Conservation (phyloP, 2,797 vertebrate genomes). For the Fistularia tabacaria region DNA sequence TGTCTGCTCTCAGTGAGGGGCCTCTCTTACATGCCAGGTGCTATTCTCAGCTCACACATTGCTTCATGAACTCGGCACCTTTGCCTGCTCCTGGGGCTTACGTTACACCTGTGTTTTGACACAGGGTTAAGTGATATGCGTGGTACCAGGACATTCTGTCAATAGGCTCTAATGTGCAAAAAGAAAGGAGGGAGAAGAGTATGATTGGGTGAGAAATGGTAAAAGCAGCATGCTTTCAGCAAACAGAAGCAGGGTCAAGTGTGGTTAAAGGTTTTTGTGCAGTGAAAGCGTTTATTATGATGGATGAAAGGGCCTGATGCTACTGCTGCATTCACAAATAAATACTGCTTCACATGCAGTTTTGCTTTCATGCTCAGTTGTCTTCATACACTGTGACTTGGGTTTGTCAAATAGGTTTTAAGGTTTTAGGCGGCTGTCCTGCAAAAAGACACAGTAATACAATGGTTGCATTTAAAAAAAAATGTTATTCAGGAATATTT, state of each 20-base stretch:
- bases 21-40: constrained; percentile 41
- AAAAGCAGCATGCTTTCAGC: constrained; percentile 14
- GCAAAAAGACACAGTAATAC: too few relatives aligned
- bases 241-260: constrained; percentile 16
- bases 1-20: constrained; percentile 20
- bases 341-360: too few relatives aligned
- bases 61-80: constrained; percentile 54
- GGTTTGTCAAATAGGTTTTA: too few relatives aligned
- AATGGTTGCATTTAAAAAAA: neutral
- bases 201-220: constrained; percentile 4
- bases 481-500: neutral
- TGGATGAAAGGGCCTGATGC: constrained; percentile 1
- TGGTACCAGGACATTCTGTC: constrained; percentile 54
- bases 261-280: constrained; percentile 13
- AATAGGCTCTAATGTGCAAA: constrained; percentile 53
- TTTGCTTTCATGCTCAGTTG: too few relatives aligned
- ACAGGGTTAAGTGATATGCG: constrained; percentile 68
- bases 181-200: constrained; percentile 5
- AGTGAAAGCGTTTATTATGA: neutral
- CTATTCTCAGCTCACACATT: constrained; percentile 53
- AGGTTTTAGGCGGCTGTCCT: too few relatives aligned
- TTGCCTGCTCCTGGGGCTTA: constrained; percentile 41
- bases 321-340: neutral
- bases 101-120: constrained; percentile 68
- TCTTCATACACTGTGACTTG: too few relatives aligned